A percentile compares a stretch with the other conserved stretches of the same genome.
Conservation (phyloP, 64 coral and sea anemone species). For the Catalaphyllia jardinei region DNA sequence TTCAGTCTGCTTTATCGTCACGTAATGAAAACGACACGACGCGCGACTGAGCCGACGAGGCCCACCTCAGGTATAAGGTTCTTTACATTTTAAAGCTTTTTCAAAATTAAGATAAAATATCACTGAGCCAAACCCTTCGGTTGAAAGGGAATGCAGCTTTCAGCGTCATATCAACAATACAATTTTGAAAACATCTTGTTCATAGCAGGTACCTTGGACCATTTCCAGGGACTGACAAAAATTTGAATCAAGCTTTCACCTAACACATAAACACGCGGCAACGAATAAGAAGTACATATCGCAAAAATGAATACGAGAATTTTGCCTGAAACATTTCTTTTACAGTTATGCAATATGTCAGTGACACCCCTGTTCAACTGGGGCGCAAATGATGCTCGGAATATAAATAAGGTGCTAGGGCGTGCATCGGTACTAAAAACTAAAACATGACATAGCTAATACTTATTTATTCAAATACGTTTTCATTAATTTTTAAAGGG, state of each 20-base stretch:
- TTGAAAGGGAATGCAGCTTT: too few relatives aligned
- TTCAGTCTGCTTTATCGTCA: neutral
- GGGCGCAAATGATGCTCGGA: neutral
- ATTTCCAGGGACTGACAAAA: neutral
- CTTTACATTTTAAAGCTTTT: neutral
- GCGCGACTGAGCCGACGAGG: neutral
- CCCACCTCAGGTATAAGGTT: neutral
- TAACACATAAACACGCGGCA: neutral
- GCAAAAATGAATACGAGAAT: neutral
- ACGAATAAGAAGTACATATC: neutral
- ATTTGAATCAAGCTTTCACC: neutral
- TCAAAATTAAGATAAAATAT: too few relatives aligned
- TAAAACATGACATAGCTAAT: neutral
- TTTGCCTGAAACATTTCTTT: neutral
- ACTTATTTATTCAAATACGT: neutral
- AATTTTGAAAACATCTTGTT: neutral
- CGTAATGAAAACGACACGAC: neutral
- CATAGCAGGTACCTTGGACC: constrained; percentile 28
- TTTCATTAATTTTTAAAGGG: constrained; percentile 33
- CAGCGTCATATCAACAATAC: too few relatives aligned
- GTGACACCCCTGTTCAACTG: too few relatives aligned
- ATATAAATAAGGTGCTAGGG: neutral
- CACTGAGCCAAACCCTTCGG: too few relatives aligned
- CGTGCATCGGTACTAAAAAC: too few relatives aligned
- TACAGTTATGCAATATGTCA: too few relatives aligned